Base-by-base conservation (phyloP, 2,113 vertebrate genomes). In the Tetraodon nigroviridis region DNA sequence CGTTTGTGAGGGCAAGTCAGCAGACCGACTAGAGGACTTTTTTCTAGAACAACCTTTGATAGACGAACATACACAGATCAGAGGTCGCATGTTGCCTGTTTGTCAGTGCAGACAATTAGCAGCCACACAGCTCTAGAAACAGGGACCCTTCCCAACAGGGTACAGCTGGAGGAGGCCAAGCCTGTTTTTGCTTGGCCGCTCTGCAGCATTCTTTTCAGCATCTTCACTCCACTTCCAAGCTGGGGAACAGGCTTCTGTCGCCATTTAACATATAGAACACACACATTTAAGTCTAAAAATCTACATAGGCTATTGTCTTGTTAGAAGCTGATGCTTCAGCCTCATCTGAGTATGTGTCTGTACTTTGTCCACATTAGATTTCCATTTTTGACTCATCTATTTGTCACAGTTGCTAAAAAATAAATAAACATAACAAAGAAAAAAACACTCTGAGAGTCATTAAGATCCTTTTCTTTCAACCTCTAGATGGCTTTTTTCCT, bases 121-220 rank as follows among this genome's bases (percentile, higher is more conserved):
- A 84, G 66, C 65, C 79, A 84, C 80, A 86, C 52, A 58, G 24
- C 52, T 75, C 75, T 78, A 72, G 76, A 81, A 75, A 14, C 51
- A 51, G 60, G 50, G 48, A 40, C 46, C 22, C 61, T 27, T 65
- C 75, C 51, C 78, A 63, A 79, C 75, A 83, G 61, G 77, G 80
- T 78, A 70, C 82, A 88, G 82, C 84, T 89, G 79, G 84, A 84
- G 68, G 76, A 87, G 84, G 86, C 64, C 75, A 63, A 65, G 61
- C 19, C 66, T 68, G 69, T 84, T 46, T 64, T 37, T 67, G 60
- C 53, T 55, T 19, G 61, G 74, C 45, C 49, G 18, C 55, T 71
- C 77, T 81, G 76, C 64, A 78, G 80, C 51, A 69, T 70, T n/a
- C 58, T 76, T 85, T 82, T 87, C 82, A 84, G 61, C 78, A 79